Percentiles rank a stretch among this genome's conserved stretches.
phyloP scores from a whole-genome alignment of 2,797 vertebrate genomes.

The Premnoplex brunnescens region DNA sequence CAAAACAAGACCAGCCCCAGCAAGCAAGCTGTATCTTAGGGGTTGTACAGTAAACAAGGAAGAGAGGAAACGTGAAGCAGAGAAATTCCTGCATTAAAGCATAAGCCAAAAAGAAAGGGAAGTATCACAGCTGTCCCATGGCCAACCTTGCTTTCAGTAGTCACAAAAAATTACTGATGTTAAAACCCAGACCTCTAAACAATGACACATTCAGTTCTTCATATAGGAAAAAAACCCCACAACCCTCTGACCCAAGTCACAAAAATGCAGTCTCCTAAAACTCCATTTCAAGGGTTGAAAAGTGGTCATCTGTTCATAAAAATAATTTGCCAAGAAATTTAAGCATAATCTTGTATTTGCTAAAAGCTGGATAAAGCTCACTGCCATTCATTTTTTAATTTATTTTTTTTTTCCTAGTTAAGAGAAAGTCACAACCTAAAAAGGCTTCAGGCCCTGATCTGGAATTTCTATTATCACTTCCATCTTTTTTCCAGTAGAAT shows the following conservation, averaged over 20 bases:
- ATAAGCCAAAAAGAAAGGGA: neutral
- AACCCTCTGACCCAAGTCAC: neutral
- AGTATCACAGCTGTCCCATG: neutral
- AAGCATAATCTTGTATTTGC: neutral
- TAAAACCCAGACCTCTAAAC: neutral
- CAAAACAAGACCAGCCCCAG: neutral
- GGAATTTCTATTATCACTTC: neutral
- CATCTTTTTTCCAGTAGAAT: neutral
- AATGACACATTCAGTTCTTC: neutral
- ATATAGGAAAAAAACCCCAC: neutral
- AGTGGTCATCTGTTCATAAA: neutral
- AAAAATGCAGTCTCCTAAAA: neutral
- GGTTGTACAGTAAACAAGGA: neutral
- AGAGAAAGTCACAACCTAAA: neutral
- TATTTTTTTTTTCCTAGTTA: neutral
- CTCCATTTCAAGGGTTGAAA: neutral
- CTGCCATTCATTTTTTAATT: too few species aligned
- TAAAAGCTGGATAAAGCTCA: neutral
- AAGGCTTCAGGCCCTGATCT: neutral
- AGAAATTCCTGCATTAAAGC: neutral
- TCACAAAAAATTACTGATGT: neutral
- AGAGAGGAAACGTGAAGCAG: neutral
- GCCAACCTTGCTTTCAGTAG: neutral
- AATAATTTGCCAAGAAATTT: neutral
- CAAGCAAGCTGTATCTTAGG: neutral